These are phyloP conservation scores for Drosophila peninsularis DNA, from an alignment of 2,888 invertebrate species.

Conservation along the genomic window DNA sequence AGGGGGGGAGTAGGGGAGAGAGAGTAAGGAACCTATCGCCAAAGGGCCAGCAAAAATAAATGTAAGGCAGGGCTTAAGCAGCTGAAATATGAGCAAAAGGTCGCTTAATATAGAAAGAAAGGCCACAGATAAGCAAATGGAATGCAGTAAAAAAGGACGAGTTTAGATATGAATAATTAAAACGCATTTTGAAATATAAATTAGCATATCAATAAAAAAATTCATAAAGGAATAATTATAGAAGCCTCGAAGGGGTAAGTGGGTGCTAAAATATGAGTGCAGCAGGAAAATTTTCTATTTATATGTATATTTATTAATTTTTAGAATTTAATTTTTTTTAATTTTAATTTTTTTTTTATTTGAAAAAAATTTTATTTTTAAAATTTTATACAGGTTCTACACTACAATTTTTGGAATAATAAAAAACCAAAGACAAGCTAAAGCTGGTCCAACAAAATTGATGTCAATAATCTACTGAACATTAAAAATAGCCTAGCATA, in stretches of 20 bases:
- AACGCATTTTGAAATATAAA: neutral
- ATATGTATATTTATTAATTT: no score
- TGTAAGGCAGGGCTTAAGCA: neutral
- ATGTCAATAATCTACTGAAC: no score
- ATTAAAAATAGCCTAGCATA: no score
- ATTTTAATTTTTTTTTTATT: no score
- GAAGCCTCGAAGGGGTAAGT: neutral
- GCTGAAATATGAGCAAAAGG: neutral
- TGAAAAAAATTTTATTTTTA: no score
- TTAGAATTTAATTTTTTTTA: no score
- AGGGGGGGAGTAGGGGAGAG: neutral
- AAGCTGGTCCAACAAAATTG: no score
- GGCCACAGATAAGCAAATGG: neutral
- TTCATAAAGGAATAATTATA: constrained; percentile 6
- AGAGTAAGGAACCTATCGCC: neutral
- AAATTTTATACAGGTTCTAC: no score
- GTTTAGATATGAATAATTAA: neutral
- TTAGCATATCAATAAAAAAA: constrained; percentile 16
- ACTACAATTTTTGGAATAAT: no score
- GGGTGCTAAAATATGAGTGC: neutral
- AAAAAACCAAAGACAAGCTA: no score
- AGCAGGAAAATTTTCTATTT: no score
- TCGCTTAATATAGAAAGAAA: neutral
- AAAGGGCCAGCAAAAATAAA: constrained; percentile 2
- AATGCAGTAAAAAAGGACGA: neutral